Conservation (phyloP, 2,113 vertebrate genomes). For the Prochilodus magdalenae region DNA sequence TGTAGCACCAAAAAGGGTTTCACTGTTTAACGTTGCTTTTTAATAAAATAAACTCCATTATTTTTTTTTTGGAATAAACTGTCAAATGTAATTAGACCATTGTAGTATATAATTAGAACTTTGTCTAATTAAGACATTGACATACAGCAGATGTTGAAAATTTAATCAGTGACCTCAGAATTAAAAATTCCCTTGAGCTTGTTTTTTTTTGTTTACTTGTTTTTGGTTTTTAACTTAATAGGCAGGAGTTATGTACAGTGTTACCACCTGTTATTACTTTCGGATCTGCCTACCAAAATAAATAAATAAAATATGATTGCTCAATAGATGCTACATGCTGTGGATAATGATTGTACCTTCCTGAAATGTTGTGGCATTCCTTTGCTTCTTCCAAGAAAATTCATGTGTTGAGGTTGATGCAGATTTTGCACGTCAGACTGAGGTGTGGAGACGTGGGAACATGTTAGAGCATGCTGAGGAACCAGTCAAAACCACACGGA, state of each 20-base stretch:
- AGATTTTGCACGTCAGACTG: neutral
- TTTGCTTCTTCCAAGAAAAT: neutral
- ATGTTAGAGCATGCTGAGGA: slow-evolving; percentile 1
- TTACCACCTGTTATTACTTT: neutral
- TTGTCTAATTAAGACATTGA: no score
- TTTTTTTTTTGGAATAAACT: no score
- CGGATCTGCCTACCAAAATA: neutral
- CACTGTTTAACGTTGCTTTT: no score
- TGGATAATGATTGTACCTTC: neutral
- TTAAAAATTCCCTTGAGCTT: neutral
- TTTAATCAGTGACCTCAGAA: neutral
- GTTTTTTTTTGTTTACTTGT: no score
- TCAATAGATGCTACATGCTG: neutral
- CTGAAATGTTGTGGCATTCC: slow-evolving; percentile 10
- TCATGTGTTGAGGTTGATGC: slow-evolving; percentile 9
- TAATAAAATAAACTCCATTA: no score
- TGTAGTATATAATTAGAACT: no score
- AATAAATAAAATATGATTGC: no score
- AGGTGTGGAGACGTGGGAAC: neutral
- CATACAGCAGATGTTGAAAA: no score
- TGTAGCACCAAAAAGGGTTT: no score
- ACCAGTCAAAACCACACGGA: neutral
- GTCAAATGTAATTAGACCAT: no score
- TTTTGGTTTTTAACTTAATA: no score
- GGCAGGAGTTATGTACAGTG: neutral